Percentiles rank a stretch among this genome's conserved stretches.
These are phyloP conservation scores for Lordiphosa collinella DNA, from an alignment of 1,140 invertebrate species.

Conservation along the genomic window DNA sequence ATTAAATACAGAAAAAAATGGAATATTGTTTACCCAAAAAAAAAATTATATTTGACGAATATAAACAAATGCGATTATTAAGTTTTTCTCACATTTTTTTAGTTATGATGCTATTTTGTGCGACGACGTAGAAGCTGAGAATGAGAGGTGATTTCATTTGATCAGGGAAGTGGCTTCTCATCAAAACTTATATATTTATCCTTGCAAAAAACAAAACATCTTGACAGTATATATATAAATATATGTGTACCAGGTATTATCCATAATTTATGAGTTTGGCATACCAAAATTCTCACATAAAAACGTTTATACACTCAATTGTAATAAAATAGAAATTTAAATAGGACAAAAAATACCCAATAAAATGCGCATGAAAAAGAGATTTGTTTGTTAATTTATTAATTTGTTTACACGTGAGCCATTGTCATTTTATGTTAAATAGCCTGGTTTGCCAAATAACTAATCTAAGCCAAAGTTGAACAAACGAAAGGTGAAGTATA, in stretches of 20 bases:
- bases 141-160: not conserved
- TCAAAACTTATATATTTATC: too few species aligned
- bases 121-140: conserved; percentile 10
- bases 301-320: conserved; percentile 19
- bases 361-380: conserved; percentile 30
- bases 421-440: not conserved
- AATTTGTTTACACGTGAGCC: conserved; percentile 49
- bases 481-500: too few species aligned
- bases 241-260: too few species aligned
- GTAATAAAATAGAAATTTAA: conserved; percentile 16
- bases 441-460: too few species aligned
- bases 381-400: conserved; percentile 27
- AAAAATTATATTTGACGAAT: conserved; percentile 23
- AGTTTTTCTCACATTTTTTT: conserved; percentile 32
- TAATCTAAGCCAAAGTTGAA: too few species aligned
- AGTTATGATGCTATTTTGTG: conserved; percentile 14
- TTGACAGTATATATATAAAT: too few species aligned
- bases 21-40: conserved; percentile 51
- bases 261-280: conserved; percentile 40
- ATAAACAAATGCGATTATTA: conserved; percentile 63
- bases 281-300: conserved; percentile 22
- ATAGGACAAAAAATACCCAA: conserved; percentile 24
- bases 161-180: not conserved
- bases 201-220: too few species aligned
- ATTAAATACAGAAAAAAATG: conserved; percentile 36